These are phyloP conservation scores for Meriones psammophilus DNA, from an alignment of 2,797 vertebrate genomes.

Conservation along the genomic window DNA sequence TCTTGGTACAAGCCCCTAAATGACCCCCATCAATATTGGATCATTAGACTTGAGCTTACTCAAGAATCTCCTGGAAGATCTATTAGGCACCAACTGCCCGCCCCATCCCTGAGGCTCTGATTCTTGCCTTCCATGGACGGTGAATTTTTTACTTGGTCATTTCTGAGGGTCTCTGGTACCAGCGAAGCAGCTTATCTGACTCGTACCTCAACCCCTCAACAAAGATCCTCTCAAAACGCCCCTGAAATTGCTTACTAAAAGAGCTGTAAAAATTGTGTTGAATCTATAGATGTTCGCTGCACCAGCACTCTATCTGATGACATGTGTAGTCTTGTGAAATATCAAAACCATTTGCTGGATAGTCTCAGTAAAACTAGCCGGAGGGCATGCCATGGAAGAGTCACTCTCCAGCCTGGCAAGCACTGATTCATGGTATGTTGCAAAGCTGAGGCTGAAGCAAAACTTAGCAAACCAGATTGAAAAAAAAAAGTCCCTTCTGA, in stretches of 20 bases:
- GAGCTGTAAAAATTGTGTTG: slow-evolving; percentile 19
- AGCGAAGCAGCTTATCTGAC: background rate
- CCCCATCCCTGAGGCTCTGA: background rate
- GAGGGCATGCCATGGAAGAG: background rate
- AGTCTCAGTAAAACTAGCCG: slow-evolving; percentile 31
- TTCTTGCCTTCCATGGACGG: background rate
- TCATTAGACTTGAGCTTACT: background rate
- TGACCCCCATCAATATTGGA: background rate
- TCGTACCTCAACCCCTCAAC: background rate
- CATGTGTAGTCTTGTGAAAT: slow-evolving; percentile 38
- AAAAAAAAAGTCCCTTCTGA: slow-evolving; percentile 47
- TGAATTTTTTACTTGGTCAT: background rate
- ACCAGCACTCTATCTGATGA: slow-evolving; percentile 39
- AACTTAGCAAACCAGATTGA: slow-evolving; percentile 35
- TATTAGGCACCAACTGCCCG: background rate
- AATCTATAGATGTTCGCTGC: background rate
- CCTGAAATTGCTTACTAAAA: slow-evolving; percentile 49
- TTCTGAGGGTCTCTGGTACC: background rate
- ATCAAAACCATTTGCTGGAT: background rate
- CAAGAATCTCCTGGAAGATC: background rate
- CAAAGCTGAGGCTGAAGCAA: slow-evolving; percentile 52
- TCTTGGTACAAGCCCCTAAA: background rate
- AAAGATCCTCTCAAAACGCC: background rate
- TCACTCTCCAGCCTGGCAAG: background rate
- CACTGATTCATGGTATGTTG: slow-evolving; percentile 20